Evolutionary conservation across 2,797 vertebrate species (phyloP), one percentile per base, ranked within the genome.

Genomic region (Onychomys torridus): DNA sequence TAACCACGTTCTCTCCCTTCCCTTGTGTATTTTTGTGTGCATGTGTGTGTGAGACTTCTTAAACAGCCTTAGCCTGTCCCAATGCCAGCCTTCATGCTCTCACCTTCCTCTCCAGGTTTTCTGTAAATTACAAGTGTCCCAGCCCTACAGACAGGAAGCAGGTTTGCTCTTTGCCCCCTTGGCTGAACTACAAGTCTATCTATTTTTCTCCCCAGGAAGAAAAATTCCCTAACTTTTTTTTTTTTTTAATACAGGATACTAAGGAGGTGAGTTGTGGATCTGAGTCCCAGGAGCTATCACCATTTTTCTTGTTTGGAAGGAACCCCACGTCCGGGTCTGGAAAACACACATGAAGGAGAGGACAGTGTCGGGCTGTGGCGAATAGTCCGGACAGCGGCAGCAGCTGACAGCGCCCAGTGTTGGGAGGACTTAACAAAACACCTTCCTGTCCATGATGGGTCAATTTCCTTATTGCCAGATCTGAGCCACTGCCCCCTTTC

Each of bases 231-330:
- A n/a, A 23, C 61, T 46, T 34, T n/a, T 40, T 25, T 34, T n/a
- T 40, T 25, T 29, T 85, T 57, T 27, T 10, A 55, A 87, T 40
- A 40, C 46, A 57, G 49, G 67, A 73, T 57, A 55, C 67, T 40
- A 40, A 73, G n/a, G 67, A 21, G 7, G 25, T 32, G n/a, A 55
- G 67, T 6, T 40, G 67, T 73, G 25, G 69, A 12, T n/a, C 34
- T 6, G 46, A 86, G 32, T 32, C 73, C 46, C 0, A 34, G 83
- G 67, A 12, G 14, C n/a, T 10, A 1, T 19, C 3, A 13, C 0
- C 0, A 0, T 9, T 46, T 29, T 2, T 3, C 23, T 49, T 13
- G 2, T 2, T 3, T 0, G 1, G 40, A 43, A 61, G 61, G 57
- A 61, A 55, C 1, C 49, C 13, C 65, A 27, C 10, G 2, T 14